Base-by-base conservation (phyloP, 1,140 invertebrate genomes). In the Chelonus insularis region DNA sequence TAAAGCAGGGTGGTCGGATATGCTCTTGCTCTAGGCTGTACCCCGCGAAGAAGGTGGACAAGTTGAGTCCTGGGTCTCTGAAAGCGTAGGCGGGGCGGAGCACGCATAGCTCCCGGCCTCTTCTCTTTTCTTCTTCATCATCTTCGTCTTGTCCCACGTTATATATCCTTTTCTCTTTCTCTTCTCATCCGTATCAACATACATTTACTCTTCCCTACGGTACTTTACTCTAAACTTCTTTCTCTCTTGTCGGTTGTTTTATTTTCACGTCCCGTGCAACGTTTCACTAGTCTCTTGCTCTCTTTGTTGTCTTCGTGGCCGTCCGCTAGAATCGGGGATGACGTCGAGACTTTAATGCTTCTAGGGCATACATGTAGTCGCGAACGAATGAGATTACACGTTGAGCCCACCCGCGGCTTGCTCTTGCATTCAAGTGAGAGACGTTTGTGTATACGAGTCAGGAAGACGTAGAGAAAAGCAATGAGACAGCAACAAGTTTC, bases 91-190 rank as follows among this genome's bases (percentile, higher is more conserved):
- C 77, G 77, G 78, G 72, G 77, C 78, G 70, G 77, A 78, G 74
- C 77, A 80, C 77, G 79, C 77, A 80, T 80, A 76, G 79, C 78
- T 80, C 78, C 79, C 77, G 78, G 78, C 78, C 75, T 75, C 76
- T 76, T 73, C 65, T 58, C 55, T 54, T 47, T 50, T 62, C 23
- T 58, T 21, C 37, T 45, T 56, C 43, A 52, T 47, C 32, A 21
- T 18, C 18, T 14, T 20, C 47, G 11, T 29, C 48, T 56, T 37
- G 29, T 50, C n/a, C 57, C 18, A 16, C 39, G 34, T 29, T 54
- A 9, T 63, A 34, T 56, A 12, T 45, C 25, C 29, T 18, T 34
- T 25, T 54, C 18, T 16, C 21, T 18, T 39, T 43, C 29, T 29
- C 50, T 9, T 16, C 20, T 11, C 51, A 21, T 12, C 32, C 14